A percentile compares a stretch with the other conserved stretches of the same genome.
These are phyloP conservation scores for Macropus fuliginosus DNA, from an alignment of 2,797 vertebrate species.

Conservation along the genomic window DNA sequence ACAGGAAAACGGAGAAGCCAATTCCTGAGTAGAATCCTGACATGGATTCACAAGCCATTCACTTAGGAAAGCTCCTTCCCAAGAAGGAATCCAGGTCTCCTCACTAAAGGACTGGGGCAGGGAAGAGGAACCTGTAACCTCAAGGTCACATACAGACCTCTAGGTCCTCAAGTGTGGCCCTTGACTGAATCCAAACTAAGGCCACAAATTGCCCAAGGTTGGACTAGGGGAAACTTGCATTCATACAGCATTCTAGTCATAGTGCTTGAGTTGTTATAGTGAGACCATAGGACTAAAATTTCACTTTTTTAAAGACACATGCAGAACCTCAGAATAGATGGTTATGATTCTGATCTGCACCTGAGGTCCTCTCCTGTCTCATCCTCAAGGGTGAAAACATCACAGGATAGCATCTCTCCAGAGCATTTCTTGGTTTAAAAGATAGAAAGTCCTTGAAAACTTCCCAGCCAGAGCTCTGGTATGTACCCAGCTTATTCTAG, in stretches of 20 bases:
- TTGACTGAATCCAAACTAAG: too few species aligned
- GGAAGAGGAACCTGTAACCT: too few species aligned
- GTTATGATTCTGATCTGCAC: not conserved
- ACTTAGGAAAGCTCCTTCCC: not conserved
- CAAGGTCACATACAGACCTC: too few species aligned
- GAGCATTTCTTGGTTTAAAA: conserved; percentile 23
- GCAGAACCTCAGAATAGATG: not conserved
- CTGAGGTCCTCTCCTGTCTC: not conserved
- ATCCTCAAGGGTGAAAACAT: not conserved
- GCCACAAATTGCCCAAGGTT: too few species aligned
- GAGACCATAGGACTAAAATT: not conserved
- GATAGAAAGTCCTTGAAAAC: conserved; percentile 8
- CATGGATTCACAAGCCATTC: not conserved
- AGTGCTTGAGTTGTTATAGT: not conserved
- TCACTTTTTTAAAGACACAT: not conserved
- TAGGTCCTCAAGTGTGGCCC: too few species aligned
- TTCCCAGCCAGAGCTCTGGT: conserved; percentile 4
- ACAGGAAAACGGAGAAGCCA: not conserved
- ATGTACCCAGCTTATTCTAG: not conserved
- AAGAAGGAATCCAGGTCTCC: not conserved
- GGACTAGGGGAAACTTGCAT: not conserved
- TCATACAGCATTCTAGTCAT: not conserved
- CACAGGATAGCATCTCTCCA: not conserved
- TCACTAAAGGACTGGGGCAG: not conserved
- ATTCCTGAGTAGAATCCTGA: not conserved